Percentiles rank a stretch among this genome's conserved stretches.
Evolutionary conservation across 2,888 invertebrate species (phyloP).

Genomic region (Philaethria dido): DNA sequence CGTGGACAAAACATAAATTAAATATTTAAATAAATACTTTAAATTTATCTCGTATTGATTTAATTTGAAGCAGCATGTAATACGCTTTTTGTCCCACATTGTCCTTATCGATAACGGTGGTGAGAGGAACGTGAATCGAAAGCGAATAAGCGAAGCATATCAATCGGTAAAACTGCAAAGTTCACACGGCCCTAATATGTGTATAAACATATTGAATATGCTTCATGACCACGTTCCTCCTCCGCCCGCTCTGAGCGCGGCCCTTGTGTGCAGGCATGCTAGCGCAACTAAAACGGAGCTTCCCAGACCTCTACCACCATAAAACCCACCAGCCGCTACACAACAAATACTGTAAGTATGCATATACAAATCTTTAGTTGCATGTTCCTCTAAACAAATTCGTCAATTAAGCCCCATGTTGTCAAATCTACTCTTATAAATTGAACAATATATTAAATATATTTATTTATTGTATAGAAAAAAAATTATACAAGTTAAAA

Average conservation of each 20-base stretch:
- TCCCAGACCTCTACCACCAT: constrained; percentile 92
- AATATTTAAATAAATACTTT: constrained; percentile 11
- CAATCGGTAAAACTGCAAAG: not conserved
- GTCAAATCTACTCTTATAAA: constrained; percentile 10
- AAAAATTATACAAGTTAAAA: not conserved
- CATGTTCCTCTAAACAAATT: constrained; percentile 44
- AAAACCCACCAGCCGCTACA: constrained; percentile 91
- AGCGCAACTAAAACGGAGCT: constrained; percentile 94
- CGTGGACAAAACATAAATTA: constrained; percentile 22
- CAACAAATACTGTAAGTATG: constrained; percentile 87
- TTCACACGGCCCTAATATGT: not conserved
- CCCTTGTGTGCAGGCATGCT: constrained; percentile 91
- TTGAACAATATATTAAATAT: constrained; percentile 12
- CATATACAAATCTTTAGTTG: constrained; percentile 61
- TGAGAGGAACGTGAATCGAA: constrained; percentile 54
- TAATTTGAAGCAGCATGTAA: constrained; percentile 72
- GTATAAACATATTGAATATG: constrained; percentile 9
- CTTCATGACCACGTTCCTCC: constrained; percentile 39
- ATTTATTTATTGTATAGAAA: constrained; percentile 20
- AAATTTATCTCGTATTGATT: constrained; percentile 43
- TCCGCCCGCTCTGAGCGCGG: constrained; percentile 78
- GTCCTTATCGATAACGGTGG: constrained; percentile 63
- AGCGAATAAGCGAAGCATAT: constrained; percentile 20
- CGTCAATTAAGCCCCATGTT: constrained; percentile 21
- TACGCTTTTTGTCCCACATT: constrained; percentile 68